These are phyloP conservation scores for Drosophila neocordata DNA, from an alignment of 1,140 invertebrate genomes.

Conservation along the genomic window DNA sequence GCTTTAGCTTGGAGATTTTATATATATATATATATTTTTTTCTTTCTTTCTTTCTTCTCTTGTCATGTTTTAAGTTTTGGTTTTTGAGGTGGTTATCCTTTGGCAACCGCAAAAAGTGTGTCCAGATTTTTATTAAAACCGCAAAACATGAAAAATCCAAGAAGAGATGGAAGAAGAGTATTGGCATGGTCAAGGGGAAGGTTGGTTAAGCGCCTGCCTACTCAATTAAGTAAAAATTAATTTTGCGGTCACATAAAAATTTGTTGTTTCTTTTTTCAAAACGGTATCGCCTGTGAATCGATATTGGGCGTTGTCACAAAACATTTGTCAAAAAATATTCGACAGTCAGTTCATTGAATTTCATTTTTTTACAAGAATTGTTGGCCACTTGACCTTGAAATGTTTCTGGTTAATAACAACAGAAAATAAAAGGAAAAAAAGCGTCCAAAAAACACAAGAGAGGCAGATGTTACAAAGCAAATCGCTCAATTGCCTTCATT, in stretches of 20 bases:
- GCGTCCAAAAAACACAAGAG: neutral
- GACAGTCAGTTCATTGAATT: constrained; percentile 65
- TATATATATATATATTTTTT: neutral
- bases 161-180: neutral
- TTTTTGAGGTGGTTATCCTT: constrained; percentile 6
- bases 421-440: too few relatives aligned
- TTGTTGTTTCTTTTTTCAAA: constrained; percentile 5
- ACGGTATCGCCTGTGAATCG: neutral
- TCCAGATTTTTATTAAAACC: constrained; percentile 23
- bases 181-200: neutral
- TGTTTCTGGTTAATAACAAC: constrained; percentile 38
- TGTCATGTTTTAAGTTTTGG: too few relatives aligned
- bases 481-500: neutral
- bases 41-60: neutral
- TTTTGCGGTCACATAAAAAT: constrained; percentile 55
- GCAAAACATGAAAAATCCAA: constrained; percentile 11
- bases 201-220: constrained; percentile 14
- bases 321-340: constrained; percentile 51
- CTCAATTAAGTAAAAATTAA: constrained; percentile 67
- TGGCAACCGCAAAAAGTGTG: constrained; percentile 37
- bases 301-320: constrained; percentile 65
- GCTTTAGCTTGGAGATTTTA: neutral
- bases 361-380: constrained; percentile 23
- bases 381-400: constrained; percentile 61
- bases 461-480: constrained; percentile 30